Evolutionary conservation across 1,140 invertebrate species (phyloP), one percentile per base, ranked within the genome.

Genomic region (Tribolium castaneum): DNA sequence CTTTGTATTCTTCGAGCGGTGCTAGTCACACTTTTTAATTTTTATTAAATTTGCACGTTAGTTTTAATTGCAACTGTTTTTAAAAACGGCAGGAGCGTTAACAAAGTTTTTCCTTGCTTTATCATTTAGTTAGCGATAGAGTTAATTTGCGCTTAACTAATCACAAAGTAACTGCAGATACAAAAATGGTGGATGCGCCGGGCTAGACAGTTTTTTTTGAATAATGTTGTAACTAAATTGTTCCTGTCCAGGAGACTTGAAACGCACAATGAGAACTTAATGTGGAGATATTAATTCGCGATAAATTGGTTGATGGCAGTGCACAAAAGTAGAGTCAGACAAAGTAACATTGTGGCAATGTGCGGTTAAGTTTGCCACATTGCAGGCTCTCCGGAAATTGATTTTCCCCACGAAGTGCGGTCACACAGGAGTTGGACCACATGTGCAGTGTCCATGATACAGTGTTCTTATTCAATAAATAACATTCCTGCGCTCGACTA

Each of bases 351-450:
- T 76, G 74, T 80, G 59, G 72, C 73, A 59, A 62, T 78, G 73
- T 79, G 78, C 78, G 78, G 78, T 80, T 80, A 77, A 76, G 45
- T 70, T 73, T 72, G 71, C 75, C 78, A 77, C 75, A 76, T 77
- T 74, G 78, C 78, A 80, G 75, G 66, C 78, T 80, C 50, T 45
- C 56, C 78, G 78, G 78, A 80, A 80, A 80, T 80, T 80, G 78
- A 80, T 80, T 80, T 80, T 77, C 75, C 70, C 78, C 70, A 70
- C 75, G 75, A 80, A 76, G 78, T 80, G 78, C 78, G 75, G 75
- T 77, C 78, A 77, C 75, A 80, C 75, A 62, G 35, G 70, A 78
- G 45, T 51, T 22, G 78, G 70, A 72, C 75, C 75, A 76, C 78
- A 79, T 79, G 78, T 79, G 78, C 76, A 74, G 12, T 70, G 59